Conservation (phyloP, 2,888 invertebrate species). For the Acleris emargana region DNA sequence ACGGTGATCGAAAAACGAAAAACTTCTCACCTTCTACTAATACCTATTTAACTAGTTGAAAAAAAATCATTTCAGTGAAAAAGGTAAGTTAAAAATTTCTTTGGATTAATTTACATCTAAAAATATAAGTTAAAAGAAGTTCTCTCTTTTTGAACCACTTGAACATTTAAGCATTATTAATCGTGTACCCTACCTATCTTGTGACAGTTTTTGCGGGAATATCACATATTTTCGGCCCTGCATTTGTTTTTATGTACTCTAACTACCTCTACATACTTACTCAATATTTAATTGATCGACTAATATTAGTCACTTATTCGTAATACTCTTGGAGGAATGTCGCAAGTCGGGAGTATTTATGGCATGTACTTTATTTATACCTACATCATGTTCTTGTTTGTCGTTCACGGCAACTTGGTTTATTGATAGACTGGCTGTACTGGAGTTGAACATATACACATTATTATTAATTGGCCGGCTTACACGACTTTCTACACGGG, state of each 20-base stretch:
- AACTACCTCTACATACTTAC: slow-evolving; percentile 22
- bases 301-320: slow-evolving; percentile 43
- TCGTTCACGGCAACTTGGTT: too few species aligned
- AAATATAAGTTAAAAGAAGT: background rate
- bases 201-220: slow-evolving; percentile 31
- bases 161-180: slow-evolving; percentile 6
- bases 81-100: slow-evolving; percentile 7
- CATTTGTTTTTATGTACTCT: slow-evolving; percentile 19
- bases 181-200: slow-evolving; percentile 8
- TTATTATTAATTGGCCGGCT: too few species aligned
- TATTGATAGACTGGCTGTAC: too few species aligned
- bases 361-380: too few species aligned
- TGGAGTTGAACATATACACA: too few species aligned
- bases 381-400: too few species aligned
- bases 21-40: background rate
- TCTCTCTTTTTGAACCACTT: background rate
- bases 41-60: background rate
- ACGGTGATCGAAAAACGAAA: background rate
- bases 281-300: slow-evolving; percentile 37
- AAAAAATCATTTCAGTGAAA: background rate
- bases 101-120: slow-evolving; percentile 11
- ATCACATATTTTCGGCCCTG: slow-evolving; percentile 38
- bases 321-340: slow-evolving; percentile 61
- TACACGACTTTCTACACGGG: slow-evolving; percentile 10
- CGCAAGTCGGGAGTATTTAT: slow-evolving; percentile 43